These are phyloP conservation scores for Drosophila rellima DNA, from an alignment of 2,888 invertebrate genomes.

Conservation along the genomic window DNA sequence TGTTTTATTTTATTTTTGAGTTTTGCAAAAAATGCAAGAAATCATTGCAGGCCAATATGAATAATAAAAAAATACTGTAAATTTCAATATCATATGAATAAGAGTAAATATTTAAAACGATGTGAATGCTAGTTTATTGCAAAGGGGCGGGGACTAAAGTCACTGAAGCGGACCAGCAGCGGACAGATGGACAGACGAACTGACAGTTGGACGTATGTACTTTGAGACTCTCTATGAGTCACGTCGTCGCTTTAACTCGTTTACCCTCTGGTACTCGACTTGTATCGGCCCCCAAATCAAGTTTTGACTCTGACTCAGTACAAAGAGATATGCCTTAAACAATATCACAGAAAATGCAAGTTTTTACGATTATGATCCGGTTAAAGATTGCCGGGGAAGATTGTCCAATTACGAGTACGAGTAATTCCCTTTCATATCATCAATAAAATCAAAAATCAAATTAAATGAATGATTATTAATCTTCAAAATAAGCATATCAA, in stretches of 20 bases:
- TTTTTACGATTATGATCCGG: slow-evolving; percentile 3
- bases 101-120: background rate
- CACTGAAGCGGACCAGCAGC: slow-evolving; percentile 21
- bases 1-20: slow-evolving; percentile 19
- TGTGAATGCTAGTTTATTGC: background rate
- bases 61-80: slow-evolving; percentile 18
- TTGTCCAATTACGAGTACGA: slow-evolving; percentile 1
- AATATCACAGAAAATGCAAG: background rate
- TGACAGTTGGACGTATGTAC: slow-evolving; percentile 1
- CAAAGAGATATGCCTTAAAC: slow-evolving; percentile 2
- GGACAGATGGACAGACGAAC: background rate
- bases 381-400: background rate
- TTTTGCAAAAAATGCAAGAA: slow-evolving; percentile 41
- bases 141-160: background rate
- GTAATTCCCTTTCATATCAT: slow-evolving; percentile 1
- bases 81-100: slow-evolving; percentile 12
- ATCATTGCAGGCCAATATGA: slow-evolving; percentile 16
- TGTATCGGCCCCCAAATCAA: slow-evolving; percentile 6
- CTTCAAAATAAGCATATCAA: background rate
- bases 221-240: slow-evolving; percentile 18
- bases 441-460: slow-evolving; percentile 6
- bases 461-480: slow-evolving; percentile 10
- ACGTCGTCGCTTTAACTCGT: slow-evolving; percentile 11
- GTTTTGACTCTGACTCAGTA: slow-evolving; percentile 31
- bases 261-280: slow-evolving; percentile 3